Evolutionary conservation across 2,888 invertebrate species (phyloP), one percentile per base, ranked within the genome.

Genomic region (Chirona hameri): DNA sequence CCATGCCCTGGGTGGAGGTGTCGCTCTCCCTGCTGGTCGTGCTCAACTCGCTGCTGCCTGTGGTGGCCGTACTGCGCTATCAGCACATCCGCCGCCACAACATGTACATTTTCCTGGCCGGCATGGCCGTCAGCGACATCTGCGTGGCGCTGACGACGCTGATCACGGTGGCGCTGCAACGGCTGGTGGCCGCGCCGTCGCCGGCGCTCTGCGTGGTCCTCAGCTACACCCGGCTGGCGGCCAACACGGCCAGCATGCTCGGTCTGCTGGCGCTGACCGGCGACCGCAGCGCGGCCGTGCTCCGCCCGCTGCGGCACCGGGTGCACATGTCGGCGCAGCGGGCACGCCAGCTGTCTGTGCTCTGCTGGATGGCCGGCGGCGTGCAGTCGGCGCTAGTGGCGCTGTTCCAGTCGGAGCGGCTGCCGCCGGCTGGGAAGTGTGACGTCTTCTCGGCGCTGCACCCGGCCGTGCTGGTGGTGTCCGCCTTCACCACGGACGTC

Each of bases 41-140:
- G 76, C 76, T 76, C 39, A 76, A 76, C 76, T 76, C 76, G 39
- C 15, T 27, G 76, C 76, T 76, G 76, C 76, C 76, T 24, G 76
- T 76, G 76, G 24, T 76, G 24, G 76, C 76, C 76, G 39, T 76
- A 39, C 10, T 76, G 76, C 46, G 46, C 76, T 76, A 76, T 24
- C 76, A 46, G 76, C 39, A 46, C 76, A 76, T 76, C 46, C 76
- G 76, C 76, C 76, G 76, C 10, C 76, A 76, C 76, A 76, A 76
- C 76, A 76, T 76, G 76, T 76, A 76, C 76, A 46, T 76, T 46
- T 76, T 76, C 76, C 46, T 76, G 76, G 76, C 76, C 39, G 76
- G 76, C 76, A 76, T 76, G 76, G 76, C 39, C 24, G n/a, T 12
- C 39, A 76, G 76, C 46, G 76, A 76, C 76, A 46, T 76, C 24